Percentiles rank a stretch among this genome's conserved stretches.
phyloP scores from a whole-genome alignment of 23 tunicate species.

The Styela clava region DNA sequence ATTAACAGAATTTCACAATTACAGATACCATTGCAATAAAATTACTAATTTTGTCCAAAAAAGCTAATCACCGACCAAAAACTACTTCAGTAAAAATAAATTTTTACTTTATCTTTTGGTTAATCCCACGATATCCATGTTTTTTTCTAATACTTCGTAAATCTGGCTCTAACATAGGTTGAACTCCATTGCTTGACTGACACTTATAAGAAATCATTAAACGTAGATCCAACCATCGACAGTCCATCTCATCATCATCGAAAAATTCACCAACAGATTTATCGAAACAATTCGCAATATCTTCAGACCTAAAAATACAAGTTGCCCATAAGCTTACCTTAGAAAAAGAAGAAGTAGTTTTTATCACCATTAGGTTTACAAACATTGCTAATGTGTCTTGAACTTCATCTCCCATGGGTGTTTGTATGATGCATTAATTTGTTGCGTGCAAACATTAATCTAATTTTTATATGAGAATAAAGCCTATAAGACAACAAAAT shows the following conservation, averaged over 20 bases:
- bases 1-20: too few relatives aligned
- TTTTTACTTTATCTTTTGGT: background rate
- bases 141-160: background rate
- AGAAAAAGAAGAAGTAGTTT: too few relatives aligned
- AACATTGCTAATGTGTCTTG: too few relatives aligned
- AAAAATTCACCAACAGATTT: background rate
- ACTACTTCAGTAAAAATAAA: background rate
- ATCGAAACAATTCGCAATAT: constrained; percentile 8
- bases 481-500: too few relatives aligned
- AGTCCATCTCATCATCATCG: background rate
- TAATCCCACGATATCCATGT: constrained; percentile 6
- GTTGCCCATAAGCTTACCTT: too few relatives aligned
- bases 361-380: too few relatives aligned
- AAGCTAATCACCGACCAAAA: background rate
- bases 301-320: background rate
- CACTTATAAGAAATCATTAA: background rate
- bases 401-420: too few relatives aligned
- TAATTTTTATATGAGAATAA: too few relatives aligned
- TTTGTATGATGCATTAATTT: too few relatives aligned
- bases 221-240: background rate
- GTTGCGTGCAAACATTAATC: too few relatives aligned
- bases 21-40: too few relatives aligned
- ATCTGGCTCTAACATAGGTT: background rate
- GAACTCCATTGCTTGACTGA: background rate
- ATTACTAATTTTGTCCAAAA: background rate